phyloP scores from a whole-genome alignment of 1,140 invertebrate genomes.

The Prorops nasuta region DNA sequence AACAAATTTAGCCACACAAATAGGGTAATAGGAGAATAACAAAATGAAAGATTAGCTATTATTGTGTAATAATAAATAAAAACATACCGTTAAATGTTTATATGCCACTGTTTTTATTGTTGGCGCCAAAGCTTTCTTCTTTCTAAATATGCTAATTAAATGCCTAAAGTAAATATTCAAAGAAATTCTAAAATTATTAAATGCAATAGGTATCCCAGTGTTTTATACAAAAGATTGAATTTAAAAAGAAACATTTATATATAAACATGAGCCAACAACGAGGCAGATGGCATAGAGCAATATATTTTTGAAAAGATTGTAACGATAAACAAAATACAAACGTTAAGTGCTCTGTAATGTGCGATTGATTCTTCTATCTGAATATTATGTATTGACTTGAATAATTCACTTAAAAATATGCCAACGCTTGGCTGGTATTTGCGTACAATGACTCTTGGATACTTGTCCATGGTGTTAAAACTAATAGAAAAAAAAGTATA shows the following conservation, averaged over 20 bases:
- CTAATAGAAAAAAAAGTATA: background rate
- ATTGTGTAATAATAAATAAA: constrained; percentile 37
- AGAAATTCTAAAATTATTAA: background rate
- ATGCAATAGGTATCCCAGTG: too few species aligned
- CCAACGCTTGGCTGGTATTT: too few species aligned
- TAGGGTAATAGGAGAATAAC: constrained; percentile 56
- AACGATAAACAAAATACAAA: constrained; percentile 40
- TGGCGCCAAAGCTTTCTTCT: constrained; percentile 35
- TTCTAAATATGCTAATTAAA: constrained; percentile 3
- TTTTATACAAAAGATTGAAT: too few species aligned
- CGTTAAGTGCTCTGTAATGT: constrained; percentile 36
- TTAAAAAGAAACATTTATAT: background rate
- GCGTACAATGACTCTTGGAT: too few species aligned
- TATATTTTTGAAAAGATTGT: constrained; percentile 56
- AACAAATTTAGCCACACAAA: constrained; percentile 52
- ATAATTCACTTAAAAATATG: too few species aligned
- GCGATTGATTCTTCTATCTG: constrained; percentile 34
- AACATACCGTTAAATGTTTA: constrained; percentile 46
- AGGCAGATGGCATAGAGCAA: constrained; percentile 46
- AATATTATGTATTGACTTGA: too few species aligned
- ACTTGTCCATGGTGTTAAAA: too few species aligned
- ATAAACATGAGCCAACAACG: constrained; percentile 44
- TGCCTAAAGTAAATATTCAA: background rate
- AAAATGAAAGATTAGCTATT: constrained; percentile 52
- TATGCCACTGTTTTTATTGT: constrained; percentile 45